A percentile compares a stretch with the other conserved stretches of the same genome.
Conservation (phyloP, 2,113 vertebrate genomes). For the Macaca fascicularis region T2T-MFA8v1.1 NC_088379.1:81553501-81554000, state of each 20-base stretch:
- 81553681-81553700: not conserved
- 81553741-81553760: not conserved
- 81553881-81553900: too few species aligned
- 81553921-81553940: not conserved
- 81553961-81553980: not conserved
- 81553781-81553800: not conserved
- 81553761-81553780: not conserved
- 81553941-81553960: not conserved
- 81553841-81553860: not conserved
- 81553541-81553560: not conserved
- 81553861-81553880: not conserved
- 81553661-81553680: constrained; percentile 13
- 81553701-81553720: not conserved
- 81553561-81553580: not conserved
- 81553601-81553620: not conserved
- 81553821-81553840: not conserved
- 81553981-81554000: not conserved
- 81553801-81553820: not conserved
- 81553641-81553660: not conserved
- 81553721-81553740: not conserved
- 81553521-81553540: not conserved
- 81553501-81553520: not conserved
- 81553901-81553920: not conserved
- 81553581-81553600: not conserved
- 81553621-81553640: not conserved